A percentile compares a stretch with the other conserved stretches of the same genome.
phyloP scores from a whole-genome alignment of 2,888 invertebrate genomes.

The Hirudinaria manillensis region DNA sequence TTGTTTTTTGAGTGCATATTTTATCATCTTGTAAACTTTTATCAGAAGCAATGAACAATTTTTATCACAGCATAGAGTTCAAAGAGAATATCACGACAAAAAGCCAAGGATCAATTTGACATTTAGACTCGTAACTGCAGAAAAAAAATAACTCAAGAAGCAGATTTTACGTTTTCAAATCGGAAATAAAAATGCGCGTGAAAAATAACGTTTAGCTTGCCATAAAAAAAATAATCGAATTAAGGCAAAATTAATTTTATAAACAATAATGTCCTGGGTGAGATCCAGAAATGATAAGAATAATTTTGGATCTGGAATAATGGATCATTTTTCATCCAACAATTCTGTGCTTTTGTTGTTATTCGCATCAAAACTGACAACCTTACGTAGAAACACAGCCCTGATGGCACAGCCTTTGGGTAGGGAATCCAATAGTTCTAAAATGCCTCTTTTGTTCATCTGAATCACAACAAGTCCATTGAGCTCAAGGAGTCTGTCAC shows the following conservation, averaged over 20 bases:
- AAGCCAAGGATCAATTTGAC: slow-evolving; percentile 54
- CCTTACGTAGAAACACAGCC: background rate
- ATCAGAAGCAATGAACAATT: background rate
- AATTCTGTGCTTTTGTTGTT: background rate
- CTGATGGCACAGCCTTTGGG: background rate
- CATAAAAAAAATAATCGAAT: background rate
- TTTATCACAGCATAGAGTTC: slow-evolving; percentile 52
- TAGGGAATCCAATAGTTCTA: background rate
- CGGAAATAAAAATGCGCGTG: background rate
- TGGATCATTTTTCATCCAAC: background rate
- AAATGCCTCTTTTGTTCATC: background rate
- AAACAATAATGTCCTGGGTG: background rate
- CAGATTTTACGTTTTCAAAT: slow-evolving; percentile 13
- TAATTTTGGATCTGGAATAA: slow-evolving; percentile 1
- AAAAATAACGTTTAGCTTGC: too few relatives aligned
- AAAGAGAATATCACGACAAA: slow-evolving; percentile 54
- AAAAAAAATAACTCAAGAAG: background rate
- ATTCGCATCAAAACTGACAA: background rate
- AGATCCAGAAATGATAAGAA: too few relatives aligned
- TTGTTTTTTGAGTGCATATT: too few relatives aligned
- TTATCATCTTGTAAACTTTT: background rate
- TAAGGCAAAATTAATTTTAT: background rate
- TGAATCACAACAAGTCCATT: slow-evolving; percentile 17
- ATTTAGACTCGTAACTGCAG: slow-evolving; percentile 52
- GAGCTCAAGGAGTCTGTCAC: slow-evolving; percentile 10